Base-by-base conservation (phyloP, 2,113 vertebrate species). In the Diphyllodes magnificus region DNA sequence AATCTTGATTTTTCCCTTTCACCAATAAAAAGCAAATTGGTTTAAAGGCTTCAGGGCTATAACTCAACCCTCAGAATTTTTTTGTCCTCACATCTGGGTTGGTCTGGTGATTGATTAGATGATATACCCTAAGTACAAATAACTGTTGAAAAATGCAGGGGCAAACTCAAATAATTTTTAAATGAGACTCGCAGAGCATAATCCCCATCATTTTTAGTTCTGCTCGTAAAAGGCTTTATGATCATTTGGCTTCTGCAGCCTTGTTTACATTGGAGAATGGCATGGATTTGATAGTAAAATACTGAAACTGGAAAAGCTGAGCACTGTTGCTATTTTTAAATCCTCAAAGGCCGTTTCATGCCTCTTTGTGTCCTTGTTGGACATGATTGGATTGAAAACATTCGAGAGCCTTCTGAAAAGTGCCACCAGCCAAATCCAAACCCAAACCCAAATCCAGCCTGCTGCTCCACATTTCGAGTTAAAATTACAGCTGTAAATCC, bases 401-500 rank as follows among this genome's bases (percentile, higher is more conserved):
- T 24, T 44, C 0, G 0, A 7, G 0, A 3, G 31, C 7, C 7
- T 65, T 71, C 40, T 45, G 31, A 39, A 61, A 66, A 73, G 10
- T 42, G 37, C 30, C 68, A 92, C 23, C 47, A 84, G 23, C 27
- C 27, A 37, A 47, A 47, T 24, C 20, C 42, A 45, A 30, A 18
- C 16, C 24, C 40, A 33, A 23, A 51, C 16, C 24, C 40, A 33
- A 23, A 51, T 5, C 65, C 76, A 77, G 22, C 25, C 63, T 21
- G 1, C 39, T 59, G 6, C 40, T 86, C 11, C 23, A 37, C 9
- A 18, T 31, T 61, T 77, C 1, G 2, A 10, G 28, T 45, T 39
- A 39, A 63, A 83, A 57, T 39, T 31, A 25, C 35, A 61, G 13
- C 33, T 21, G 4, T 12, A 75, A 77, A 86, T 66, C 7, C 16